These are phyloP conservation scores for Microcebus griseorufus DNA, from an alignment of 2,113 vertebrate genomes.

Conservation along the genomic window DNA sequence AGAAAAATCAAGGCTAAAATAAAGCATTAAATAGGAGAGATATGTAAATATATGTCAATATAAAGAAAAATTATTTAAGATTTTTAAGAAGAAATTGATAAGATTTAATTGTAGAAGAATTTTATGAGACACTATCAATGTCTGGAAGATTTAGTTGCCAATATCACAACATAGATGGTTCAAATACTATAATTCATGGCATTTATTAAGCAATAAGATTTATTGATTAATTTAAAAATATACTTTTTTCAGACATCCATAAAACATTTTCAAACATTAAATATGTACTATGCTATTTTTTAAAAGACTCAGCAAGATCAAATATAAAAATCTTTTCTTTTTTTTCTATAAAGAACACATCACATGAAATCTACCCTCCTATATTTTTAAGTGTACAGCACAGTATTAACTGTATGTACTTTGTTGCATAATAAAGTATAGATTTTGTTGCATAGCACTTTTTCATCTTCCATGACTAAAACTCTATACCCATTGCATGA, in stretches of 20 bases:
- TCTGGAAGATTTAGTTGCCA: not conserved
- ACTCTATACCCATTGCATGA: not conserved
- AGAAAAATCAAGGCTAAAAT: not conserved
- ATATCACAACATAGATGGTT: not conserved
- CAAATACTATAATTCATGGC: not conserved
- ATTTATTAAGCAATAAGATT: not conserved
- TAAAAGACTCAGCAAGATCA: not conserved
- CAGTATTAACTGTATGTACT: not conserved
- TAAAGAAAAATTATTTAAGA: not conserved
- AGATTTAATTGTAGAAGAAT: not conserved
- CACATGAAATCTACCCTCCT: not conserved
- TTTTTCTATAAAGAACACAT: not conserved
- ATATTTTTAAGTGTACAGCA: not conserved
- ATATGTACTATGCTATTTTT: not conserved
- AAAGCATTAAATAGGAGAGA: not conserved
- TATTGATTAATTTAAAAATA: not conserved
- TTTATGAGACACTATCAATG: not conserved
- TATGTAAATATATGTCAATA: not conserved
- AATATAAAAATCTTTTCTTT: not conserved
- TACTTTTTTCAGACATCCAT: not conserved
- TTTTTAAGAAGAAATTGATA: not conserved
- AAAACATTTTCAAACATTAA: not conserved
- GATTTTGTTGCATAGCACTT: not conserved
- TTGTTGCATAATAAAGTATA: not conserved
- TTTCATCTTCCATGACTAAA: not conserved